Evolutionary conservation across 2,888 invertebrate genomes (phyloP).

Genomic region (Cancer borealis): DNA sequence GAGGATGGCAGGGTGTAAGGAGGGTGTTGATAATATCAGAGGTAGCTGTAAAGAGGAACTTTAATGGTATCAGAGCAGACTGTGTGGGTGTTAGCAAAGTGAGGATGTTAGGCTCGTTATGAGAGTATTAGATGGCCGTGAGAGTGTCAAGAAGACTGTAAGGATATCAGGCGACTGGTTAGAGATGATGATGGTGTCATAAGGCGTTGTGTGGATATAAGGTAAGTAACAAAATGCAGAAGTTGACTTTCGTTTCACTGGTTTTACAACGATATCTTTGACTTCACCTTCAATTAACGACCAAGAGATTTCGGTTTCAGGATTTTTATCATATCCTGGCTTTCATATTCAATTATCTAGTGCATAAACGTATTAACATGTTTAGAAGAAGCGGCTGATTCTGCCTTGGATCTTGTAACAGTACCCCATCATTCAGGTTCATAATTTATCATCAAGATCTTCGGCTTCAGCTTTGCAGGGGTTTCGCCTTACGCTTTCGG

Average conservation of each 20-base stretch:
- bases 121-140: not conserved
- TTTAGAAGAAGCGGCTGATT: not conserved
- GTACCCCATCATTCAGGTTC: not conserved
- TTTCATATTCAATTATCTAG: not conserved
- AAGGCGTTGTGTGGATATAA: not conserved
- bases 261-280: not conserved
- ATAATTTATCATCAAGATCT: not conserved
- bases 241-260: not conserved
- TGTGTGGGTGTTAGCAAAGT: not conserved
- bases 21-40: not conserved
- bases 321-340: not conserved
- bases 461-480: not conserved
- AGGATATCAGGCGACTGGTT: not conserved
- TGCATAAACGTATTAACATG: not conserved
- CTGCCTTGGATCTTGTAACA: not conserved
- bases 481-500: not conserved
- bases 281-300: not conserved
- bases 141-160: not conserved
- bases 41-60: not conserved
- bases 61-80: not conserved
- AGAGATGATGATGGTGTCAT: not conserved
- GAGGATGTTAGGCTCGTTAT: not conserved
- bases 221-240: not conserved
- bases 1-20: not conserved
- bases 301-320: not conserved